Conservation (phyloP, 2,797 vertebrate genomes). For the Amphiprion clarkii region DNA sequence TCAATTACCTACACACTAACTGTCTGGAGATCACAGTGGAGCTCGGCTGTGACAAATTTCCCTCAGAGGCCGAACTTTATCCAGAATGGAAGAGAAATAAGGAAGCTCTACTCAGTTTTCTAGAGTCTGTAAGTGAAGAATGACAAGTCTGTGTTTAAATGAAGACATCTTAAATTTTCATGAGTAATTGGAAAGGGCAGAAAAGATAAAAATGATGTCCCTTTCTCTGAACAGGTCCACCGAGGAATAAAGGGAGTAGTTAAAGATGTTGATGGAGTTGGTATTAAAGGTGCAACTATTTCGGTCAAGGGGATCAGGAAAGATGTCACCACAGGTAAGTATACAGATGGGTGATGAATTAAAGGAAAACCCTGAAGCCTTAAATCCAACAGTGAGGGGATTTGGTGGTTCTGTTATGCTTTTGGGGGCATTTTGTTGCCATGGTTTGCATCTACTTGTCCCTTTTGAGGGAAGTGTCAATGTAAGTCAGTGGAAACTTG, state of each 20-base stretch:
- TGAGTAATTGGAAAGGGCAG: no score
- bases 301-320: conserved; percentile 92
- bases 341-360: neutral
- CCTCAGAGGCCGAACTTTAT: conserved; percentile 91
- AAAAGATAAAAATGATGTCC: neutral
- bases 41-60: conserved; percentile 97
- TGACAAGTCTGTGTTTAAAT: no score
- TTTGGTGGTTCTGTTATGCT: neutral
- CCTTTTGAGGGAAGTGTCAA: no score
- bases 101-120: conserved; percentile 91
- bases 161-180: no score
- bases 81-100: conserved; percentile 95
- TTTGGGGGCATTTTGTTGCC: neutral
- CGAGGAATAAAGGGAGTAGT: conserved; percentile 95
- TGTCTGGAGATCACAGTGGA: conserved; percentile 97
- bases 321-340: conserved; percentile 93
- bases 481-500: no score
- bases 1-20: conserved; percentile 97
- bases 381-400: neutral
- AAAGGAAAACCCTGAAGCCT: no score
- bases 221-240: conserved; percentile 87
- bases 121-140: conserved; percentile 91
- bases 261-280: conserved; percentile 89
- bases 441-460: no score
- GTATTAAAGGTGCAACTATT: conserved; percentile 92